Evolutionary conservation across 2,113 vertebrate genomes (phyloP).

Genomic region (Chitala chitala): DNA sequence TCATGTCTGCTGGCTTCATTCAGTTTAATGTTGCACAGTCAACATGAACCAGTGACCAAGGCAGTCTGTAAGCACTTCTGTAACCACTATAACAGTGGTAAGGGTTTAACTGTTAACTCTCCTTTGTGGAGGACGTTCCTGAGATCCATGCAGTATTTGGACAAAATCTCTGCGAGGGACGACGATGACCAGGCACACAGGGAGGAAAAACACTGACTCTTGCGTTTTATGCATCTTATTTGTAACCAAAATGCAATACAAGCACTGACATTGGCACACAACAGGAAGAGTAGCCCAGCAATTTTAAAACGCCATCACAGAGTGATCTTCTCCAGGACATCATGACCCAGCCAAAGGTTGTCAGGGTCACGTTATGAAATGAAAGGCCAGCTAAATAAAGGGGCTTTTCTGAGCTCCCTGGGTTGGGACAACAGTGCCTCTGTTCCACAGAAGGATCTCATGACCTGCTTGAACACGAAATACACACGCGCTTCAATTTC

Average conservation of each 20-base stretch:
- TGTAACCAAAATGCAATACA: too few relatives aligned
- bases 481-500: too few relatives aligned
- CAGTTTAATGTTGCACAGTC: too few relatives aligned
- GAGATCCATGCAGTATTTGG: conserved; percentile 9
- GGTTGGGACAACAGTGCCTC: background rate
- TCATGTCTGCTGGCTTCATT: too few relatives aligned
- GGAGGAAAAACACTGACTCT: too few relatives aligned
- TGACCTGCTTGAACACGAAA: background rate
- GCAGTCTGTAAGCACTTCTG: conserved; percentile 33
- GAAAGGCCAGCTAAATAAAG: background rate
- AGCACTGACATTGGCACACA: background rate
- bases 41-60: conserved; percentile 36
- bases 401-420: background rate
- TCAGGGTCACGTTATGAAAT: conserved; percentile 1
- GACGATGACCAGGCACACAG: too few relatives aligned
- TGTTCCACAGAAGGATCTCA: conserved; percentile 8
- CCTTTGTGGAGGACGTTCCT: conserved; percentile 32
- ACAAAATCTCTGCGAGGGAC: too few relatives aligned
- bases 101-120: conserved; percentile 24
- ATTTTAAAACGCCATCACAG: background rate
- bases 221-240: too few relatives aligned
- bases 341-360: background rate
- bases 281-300: background rate
- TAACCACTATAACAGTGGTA: too few relatives aligned
- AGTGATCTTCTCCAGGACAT: background rate